Evolutionary conservation across 2,888 invertebrate genomes (phyloP).

Genomic region (Ormyrus nitidulus): DNA sequence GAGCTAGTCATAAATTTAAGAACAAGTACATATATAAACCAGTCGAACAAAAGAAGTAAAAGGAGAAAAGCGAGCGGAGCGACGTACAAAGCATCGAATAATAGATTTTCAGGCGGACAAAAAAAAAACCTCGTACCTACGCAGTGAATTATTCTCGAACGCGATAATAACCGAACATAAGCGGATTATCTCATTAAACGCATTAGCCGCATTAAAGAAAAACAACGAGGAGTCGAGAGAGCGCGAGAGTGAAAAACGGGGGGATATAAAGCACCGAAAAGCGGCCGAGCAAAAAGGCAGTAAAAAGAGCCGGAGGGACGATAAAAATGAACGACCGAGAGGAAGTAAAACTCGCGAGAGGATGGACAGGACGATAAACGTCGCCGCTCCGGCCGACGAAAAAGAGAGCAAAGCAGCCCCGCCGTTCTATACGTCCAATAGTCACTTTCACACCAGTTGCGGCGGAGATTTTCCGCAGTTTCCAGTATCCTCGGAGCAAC

Average conservation of each 20-base stretch:
- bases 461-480: no score
- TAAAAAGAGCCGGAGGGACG: neutral
- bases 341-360: conserved; percentile 28
- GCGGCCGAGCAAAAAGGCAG: neutral
- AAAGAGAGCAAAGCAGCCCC: no score
- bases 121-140: neutral
- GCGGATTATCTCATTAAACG: conserved; percentile 14
- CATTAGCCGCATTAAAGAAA: conserved; percentile 9
- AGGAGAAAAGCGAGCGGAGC: conserved; percentile 5
- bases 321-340: conserved; percentile 21
- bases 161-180: conserved; percentile 23
- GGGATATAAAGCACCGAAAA: neutral
- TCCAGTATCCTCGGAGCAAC: no score
- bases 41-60: conserved; percentile 1
- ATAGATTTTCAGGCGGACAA: neutral
- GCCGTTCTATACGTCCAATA: no score
- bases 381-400: neutral
- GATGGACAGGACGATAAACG: conserved; percentile 27
- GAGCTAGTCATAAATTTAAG: conserved; percentile 9
- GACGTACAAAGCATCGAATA: conserved; percentile 14
- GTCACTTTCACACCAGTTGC: no score
- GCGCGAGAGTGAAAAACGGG: neutral
- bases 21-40: conserved; percentile 6
- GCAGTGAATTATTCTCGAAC: neutral
- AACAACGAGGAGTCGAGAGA: neutral